Evolutionary conservation across 2,113 vertebrate species (phyloP).

Genomic region (Daubentonia madagascariensis): DNA sequence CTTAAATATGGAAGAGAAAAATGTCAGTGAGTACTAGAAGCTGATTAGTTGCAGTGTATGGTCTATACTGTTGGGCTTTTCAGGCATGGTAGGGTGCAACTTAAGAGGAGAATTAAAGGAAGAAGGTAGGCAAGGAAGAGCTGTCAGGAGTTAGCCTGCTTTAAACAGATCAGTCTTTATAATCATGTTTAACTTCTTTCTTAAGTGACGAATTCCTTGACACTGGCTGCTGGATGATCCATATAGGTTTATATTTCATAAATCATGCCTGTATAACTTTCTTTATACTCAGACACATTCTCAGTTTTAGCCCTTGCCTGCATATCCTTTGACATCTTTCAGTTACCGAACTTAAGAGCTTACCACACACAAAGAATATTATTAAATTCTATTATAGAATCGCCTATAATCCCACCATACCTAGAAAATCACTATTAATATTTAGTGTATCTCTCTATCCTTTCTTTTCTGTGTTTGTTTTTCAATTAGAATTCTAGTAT

Average conservation of each 20-base stretch:
- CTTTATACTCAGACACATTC: not conserved
- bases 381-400: not conserved
- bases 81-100: not conserved
- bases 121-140: not conserved
- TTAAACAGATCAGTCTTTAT: not conserved
- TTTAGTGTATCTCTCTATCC: not conserved
- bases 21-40: not conserved
- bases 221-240: not conserved
- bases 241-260: not conserved
- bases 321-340: not conserved
- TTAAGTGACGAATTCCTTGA: not conserved
- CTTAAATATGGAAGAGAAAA: not conserved
- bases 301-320: not conserved
- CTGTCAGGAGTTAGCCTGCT: not conserved
- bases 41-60: no score
- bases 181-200: not conserved
- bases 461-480: not conserved
- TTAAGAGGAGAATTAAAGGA: not conserved
- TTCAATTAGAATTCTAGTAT: not conserved
- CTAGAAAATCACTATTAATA: not conserved
- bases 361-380: not conserved
- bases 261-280: not conserved
- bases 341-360: not conserved
- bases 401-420: not conserved
- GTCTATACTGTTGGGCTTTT: not conserved